A percentile compares a stretch with the other conserved stretches of the same genome.
Conservation (phyloP, 1,140 invertebrate genomes). For the Ptiloglossa arizonensis region DNA sequence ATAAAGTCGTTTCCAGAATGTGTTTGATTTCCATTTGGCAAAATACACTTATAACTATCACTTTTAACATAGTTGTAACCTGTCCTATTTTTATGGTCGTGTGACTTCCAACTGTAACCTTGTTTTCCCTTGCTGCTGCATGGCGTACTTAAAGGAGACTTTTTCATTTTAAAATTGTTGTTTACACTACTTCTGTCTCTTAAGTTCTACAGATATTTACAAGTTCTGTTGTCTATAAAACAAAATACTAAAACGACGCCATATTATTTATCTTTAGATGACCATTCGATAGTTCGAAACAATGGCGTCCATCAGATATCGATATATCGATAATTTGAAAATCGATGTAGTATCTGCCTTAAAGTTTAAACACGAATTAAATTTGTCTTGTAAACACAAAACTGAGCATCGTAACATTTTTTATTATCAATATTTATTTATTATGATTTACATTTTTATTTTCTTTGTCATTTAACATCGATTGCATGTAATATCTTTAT, state of each 20-base stretch:
- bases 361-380: too few relatives aligned
- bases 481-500: too few relatives aligned
- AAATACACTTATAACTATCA: conserved; percentile 34
- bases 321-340: not conserved
- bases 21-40: conserved; percentile 26
- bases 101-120: conserved; percentile 52
- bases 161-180: conserved; percentile 61
- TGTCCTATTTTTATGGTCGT: conserved; percentile 41
- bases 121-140: conserved; percentile 30
- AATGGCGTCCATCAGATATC: not conserved
- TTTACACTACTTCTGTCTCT: not conserved
- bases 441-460: too few relatives aligned
- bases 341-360: not conserved
- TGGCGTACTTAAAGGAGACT: conserved; percentile 69
- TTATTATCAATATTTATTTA: too few relatives aligned
- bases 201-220: conserved; percentile 39
- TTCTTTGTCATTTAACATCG: too few relatives aligned
- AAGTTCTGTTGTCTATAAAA: conserved; percentile 24
- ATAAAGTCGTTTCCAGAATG: conserved; percentile 64
- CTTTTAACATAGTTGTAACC: conserved; percentile 54
- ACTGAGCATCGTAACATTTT: too few relatives aligned
- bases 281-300: conserved; percentile 20
- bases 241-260: conserved; percentile 24
- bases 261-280: not conserved
- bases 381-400: too few relatives aligned